A percentile compares a stretch with the other conserved stretches of the same genome.
Evolutionary conservation across 1,140 invertebrate species (phyloP).

Genomic region (Brachionus paranguensis): DNA sequence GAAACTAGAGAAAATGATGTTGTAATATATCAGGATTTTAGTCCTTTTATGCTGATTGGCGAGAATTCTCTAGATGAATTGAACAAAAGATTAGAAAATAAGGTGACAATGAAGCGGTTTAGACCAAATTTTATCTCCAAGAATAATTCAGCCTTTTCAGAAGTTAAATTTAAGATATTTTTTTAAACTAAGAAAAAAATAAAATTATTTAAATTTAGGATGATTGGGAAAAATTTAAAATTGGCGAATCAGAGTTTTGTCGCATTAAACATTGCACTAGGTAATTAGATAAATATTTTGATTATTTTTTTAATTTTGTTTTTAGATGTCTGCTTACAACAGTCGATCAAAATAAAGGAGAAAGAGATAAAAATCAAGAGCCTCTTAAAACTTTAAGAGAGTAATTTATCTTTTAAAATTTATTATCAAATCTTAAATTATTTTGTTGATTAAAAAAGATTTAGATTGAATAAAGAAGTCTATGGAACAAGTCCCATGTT

Average conservation of each 20-base stretch:
- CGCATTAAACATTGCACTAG: slow-evolving; percentile 45
- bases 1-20: background rate
- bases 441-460: background rate
- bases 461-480: background rate
- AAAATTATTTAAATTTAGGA: slow-evolving; percentile 41
- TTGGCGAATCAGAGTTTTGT: slow-evolving; percentile 44
- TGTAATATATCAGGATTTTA: background rate
- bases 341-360: slow-evolving; percentile 46
- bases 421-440: background rate
- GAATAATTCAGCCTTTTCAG: background rate
- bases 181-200: background rate
- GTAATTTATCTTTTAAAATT: slow-evolving; percentile 23
- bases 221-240: slow-evolving; percentile 44
- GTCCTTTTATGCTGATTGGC: background rate
- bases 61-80: background rate
- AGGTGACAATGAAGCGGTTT: background rate
- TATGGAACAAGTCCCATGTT: slow-evolving; percentile 10
- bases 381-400: slow-evolving; percentile 47
- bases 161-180: background rate
- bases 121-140: slow-evolving; percentile 21
- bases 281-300: slow-evolving; percentile 36
- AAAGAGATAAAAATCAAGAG: slow-evolving; percentile 44
- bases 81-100: slow-evolving; percentile 34
- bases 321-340: slow-evolving; percentile 48
- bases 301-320: background rate